phyloP scores from a whole-genome alignment of 2,113 vertebrate species.

The Xenopus laevis region DNA sequence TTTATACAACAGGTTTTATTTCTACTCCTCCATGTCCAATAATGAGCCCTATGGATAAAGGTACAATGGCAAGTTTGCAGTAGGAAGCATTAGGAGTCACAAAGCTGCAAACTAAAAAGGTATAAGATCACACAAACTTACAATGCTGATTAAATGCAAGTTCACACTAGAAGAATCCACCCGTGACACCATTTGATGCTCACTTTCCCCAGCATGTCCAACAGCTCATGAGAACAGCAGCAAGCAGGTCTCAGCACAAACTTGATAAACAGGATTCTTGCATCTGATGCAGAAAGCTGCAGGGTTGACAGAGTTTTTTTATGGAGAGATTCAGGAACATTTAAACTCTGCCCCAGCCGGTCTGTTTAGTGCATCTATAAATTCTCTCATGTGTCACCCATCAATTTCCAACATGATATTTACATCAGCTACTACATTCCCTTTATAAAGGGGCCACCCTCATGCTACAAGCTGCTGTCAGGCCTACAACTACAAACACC shows the following conservation, averaged over 20 bases:
- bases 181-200: neutral
- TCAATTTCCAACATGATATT: neutral
- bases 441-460: neutral
- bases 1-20: no score
- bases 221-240: neutral
- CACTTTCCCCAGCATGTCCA: neutral
- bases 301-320: neutral
- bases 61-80: no score
- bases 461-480: neutral
- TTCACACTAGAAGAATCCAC: no score
- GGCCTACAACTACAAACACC: neutral
- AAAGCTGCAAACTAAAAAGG: no score
- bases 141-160: no score
- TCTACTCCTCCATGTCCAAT: no score
- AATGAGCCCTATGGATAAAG: no score
- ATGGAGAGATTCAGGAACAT: neutral
- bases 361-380: neutral
- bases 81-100: no score
- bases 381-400: neutral
- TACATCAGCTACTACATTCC: neutral
- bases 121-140: no score
- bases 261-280: conserved; percentile 24
- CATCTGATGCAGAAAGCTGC: neutral
- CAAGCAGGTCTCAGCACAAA: conserved; percentile 1
- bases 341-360: neutral